Evolutionary conservation across 92 coral and sea anemone genomes (phyloP).

Genomic region (Parazoanthus atlanticus): DNA sequence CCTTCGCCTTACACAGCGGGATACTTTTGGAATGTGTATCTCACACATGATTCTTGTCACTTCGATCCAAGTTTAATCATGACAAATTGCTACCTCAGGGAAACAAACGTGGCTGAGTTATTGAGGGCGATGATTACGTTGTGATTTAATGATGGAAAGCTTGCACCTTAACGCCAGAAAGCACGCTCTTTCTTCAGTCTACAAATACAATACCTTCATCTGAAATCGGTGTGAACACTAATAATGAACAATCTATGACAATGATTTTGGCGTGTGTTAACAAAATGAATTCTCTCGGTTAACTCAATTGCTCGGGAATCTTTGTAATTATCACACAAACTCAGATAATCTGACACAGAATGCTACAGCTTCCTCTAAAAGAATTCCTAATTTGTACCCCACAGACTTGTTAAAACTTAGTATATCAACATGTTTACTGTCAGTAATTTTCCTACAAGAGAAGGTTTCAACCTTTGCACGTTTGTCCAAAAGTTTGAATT

Average conservation of each 20-base stretch:
- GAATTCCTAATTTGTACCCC: neutral
- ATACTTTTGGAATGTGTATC: neutral
- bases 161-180: neutral
- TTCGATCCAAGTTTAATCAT: too few relatives aligned
- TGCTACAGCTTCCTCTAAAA: neutral
- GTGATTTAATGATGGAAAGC: too few relatives aligned
- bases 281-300: slow-evolving; percentile 14
- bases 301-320: slow-evolving; percentile 6
- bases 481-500: slow-evolving; percentile 63
- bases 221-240: neutral
- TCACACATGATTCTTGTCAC: neutral
- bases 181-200: neutral
- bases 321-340: neutral
- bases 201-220: neutral
- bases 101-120: neutral
- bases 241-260: neutral
- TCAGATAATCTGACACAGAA: neutral
- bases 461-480: neutral
- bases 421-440: neutral
- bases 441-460: neutral
- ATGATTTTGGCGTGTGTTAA: neutral
- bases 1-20: neutral
- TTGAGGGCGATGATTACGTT: neutral
- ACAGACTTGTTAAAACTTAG: neutral
- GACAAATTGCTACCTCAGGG: neutral